Conservation (phyloP, 2,888 invertebrate genomes). For the Meiosimyza platycephala region DNA sequence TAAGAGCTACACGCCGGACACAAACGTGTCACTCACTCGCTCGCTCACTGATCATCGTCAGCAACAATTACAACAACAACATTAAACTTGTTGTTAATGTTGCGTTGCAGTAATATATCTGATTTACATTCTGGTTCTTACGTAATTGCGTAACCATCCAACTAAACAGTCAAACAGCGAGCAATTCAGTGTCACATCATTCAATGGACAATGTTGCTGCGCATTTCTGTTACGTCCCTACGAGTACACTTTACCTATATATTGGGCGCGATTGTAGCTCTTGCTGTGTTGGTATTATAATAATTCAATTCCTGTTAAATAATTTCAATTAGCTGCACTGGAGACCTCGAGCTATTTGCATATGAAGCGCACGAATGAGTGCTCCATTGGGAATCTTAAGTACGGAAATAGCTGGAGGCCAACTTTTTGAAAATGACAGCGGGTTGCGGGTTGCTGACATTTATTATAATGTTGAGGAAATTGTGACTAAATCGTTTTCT, state of each 20-base stretch:
- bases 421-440: too few relatives aligned
- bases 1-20: slow-evolving; percentile 5
- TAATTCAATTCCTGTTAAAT: slow-evolving; percentile 35
- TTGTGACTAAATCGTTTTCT: too few relatives aligned
- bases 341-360: slow-evolving; percentile 29
- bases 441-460: too few relatives aligned
- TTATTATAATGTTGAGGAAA: too few relatives aligned
- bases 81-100: background rate
- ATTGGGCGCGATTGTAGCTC: too few relatives aligned
- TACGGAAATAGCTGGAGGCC: background rate
- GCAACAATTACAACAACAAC: background rate
- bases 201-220: background rate
- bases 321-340: slow-evolving; percentile 32
- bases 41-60: background rate
- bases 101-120: background rate
- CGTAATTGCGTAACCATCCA: slow-evolving; percentile 31
- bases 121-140: slow-evolving; percentile 30
- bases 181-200: background rate
- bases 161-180: background rate
- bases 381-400: slow-evolving; percentile 19
- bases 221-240: background rate
- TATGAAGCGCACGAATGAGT: slow-evolving; percentile 15
- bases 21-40: slow-evolving; percentile 24
- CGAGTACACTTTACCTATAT: too few relatives aligned
- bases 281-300: slow-evolving; percentile 14